Base-by-base conservation (phyloP, 1,140 invertebrate species). In the Drosophila nikananu region DNA sequence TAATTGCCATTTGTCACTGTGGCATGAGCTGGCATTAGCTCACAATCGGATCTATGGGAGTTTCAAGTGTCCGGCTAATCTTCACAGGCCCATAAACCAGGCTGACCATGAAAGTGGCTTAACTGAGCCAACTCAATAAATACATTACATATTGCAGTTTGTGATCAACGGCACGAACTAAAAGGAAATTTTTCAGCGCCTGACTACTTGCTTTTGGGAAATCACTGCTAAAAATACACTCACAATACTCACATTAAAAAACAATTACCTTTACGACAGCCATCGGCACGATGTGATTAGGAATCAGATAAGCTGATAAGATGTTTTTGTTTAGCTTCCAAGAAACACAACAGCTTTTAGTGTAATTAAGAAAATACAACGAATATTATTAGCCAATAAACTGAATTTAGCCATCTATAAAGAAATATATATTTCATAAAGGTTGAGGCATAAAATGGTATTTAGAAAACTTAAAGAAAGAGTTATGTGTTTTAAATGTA, bases 251-350 rank as follows among this genome's bases (percentile, higher is more conserved):
- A 49, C 48, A 83, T 84, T 84, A 80, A 72, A 48, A 42, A 48
- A 49, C 65, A 51, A 72, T 84, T 84, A 81, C 52, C 55, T 83
- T 81, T 77, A 83, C 30, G 62, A 57, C 25, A 49, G 37, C 42
- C 46, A 54, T 66, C 60, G 73, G 66, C 71, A 66, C 32, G 44
- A 55, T 62, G 61, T 41, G 61, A 83, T 66, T 58, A 30, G 12
- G 37, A 42, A 25, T 42, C 13, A 44, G 81, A 84, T 83, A 83
- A 81, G 54, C 37, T 52, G 70, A 72, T 73, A 73, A 60, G 44
- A 44, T 19, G 37, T 35, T 66, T 13, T 67, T 67, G 63, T 70
- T 70, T 25, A 15, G 46, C 27, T 79, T 54, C 62, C 46, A 54
- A 59, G 68, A 71, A 70, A 32, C 5, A 27, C 27, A 55, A 27